Conservation (phyloP, 1,140 invertebrate genomes). For the Melitaea cinxia region DNA sequence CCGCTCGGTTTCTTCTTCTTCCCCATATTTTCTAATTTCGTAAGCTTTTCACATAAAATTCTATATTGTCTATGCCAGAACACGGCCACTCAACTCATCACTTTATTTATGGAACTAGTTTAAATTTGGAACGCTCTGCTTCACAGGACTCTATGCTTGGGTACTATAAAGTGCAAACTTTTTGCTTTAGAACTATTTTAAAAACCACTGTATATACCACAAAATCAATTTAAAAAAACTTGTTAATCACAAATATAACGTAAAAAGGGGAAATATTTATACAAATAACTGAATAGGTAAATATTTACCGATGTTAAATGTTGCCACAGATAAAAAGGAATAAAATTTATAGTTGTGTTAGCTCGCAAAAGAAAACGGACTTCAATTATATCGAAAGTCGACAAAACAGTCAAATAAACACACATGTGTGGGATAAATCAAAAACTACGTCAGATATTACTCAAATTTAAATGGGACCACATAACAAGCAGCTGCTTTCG, state of each 20-base stretch:
- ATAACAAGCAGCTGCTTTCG: too few relatives aligned
- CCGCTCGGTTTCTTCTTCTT: constrained; percentile 73
- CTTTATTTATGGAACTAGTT: constrained; percentile 32
- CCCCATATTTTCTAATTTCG: constrained; percentile 62
- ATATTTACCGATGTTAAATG: constrained; percentile 15
- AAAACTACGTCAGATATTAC: too few relatives aligned
- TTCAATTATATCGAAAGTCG: too few relatives aligned
- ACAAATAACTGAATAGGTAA: background rate
- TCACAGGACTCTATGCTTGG: constrained; percentile 63
- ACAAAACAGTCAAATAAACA: too few relatives aligned
- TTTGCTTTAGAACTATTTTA: background rate
- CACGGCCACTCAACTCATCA: background rate
- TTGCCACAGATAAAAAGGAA: constrained; percentile 18
- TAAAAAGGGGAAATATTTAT: background rate
- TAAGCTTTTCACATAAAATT: constrained; percentile 46
- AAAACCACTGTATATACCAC: background rate
- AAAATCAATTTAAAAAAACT: background rate
- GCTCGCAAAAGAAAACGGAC: too few relatives aligned
- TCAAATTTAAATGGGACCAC: too few relatives aligned
- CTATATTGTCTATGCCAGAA: constrained; percentile 44
- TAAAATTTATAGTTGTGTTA: too few relatives aligned
- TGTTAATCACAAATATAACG: constrained; percentile 21
- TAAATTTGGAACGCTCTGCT: constrained; percentile 55
- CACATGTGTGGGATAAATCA: too few relatives aligned
- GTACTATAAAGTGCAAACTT: constrained; percentile 45